Conservation (phyloP, 2,888 invertebrate genomes). For the Harmothoe impar region DNA sequence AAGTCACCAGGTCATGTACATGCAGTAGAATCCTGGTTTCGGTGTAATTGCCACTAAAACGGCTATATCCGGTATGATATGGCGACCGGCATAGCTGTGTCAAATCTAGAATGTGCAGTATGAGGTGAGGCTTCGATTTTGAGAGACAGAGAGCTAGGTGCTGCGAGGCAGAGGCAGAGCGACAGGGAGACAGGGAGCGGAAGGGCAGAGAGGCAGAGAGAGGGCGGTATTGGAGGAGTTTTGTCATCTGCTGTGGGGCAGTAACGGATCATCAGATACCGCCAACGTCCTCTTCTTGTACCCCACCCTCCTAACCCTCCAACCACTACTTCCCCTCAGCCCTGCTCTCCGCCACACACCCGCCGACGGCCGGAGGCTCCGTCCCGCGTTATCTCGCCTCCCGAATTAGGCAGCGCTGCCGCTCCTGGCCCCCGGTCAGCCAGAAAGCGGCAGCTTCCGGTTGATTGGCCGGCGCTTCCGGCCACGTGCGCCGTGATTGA, state of each 20-base stretch:
- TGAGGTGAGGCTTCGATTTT: neutral
- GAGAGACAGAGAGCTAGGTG: too few species aligned
- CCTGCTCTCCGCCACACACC: neutral
- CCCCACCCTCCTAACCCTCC: neutral
- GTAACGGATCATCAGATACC: neutral
- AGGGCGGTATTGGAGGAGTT: neutral
- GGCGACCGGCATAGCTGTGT: too few species aligned
- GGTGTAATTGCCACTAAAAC: too few species aligned
- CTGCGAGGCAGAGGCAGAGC: neutral
- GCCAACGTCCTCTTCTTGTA: neutral
- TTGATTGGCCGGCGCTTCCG: conserved; percentile 48
- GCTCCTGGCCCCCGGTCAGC: conserved; percentile 12
- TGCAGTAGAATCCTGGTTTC: too few species aligned
- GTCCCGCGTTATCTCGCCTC: neutral
- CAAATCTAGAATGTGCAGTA: neutral
- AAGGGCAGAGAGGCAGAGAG: neutral
- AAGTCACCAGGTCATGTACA: too few species aligned
- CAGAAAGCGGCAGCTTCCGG: conserved; percentile 52
- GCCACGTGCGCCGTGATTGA: conserved; percentile 34
- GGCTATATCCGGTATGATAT: too few species aligned
- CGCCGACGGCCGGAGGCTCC: neutral
- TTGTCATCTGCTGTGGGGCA: neutral
- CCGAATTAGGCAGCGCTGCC: conserved; percentile 5
- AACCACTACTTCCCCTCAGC: neutral
- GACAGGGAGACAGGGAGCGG: neutral